phyloP scores from a whole-genome alignment of 2,888 invertebrate species.

The Leucoma salicis region DNA sequence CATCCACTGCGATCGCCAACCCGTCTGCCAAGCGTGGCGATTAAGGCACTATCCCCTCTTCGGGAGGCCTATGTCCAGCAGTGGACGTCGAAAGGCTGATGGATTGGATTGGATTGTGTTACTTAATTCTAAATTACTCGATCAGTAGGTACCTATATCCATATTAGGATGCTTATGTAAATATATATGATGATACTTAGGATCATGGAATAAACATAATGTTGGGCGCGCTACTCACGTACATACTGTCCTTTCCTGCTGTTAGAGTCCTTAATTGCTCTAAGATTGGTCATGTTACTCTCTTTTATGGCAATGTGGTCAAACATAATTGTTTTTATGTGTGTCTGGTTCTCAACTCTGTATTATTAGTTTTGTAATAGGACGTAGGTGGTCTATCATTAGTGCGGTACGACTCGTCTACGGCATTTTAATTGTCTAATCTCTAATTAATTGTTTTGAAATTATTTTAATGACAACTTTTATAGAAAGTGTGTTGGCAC shows the following conservation, averaged over 20 bases:
- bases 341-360: conserved; percentile 66
- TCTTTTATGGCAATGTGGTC: conserved; percentile 79
- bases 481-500: conserved; percentile 34
- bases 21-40: too few species aligned
- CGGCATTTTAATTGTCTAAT: conserved; percentile 60
- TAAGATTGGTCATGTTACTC: conserved; percentile 73
- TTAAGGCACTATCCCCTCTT: too few species aligned
- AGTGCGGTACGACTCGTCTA: conserved; percentile 52
- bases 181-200: conserved; percentile 30
- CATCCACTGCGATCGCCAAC: too few species aligned
- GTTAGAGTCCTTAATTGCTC: conserved; percentile 78
- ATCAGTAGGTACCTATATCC: conserved; percentile 17
- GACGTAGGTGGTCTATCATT: conserved; percentile 70
- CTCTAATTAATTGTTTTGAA: conserved; percentile 45
- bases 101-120: too few species aligned
- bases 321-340: conserved; percentile 79
- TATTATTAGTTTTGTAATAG: conserved; percentile 64
- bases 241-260: conserved; percentile 67
- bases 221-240: conserved; percentile 47
- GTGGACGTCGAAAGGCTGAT: too few species aligned
- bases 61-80: too few species aligned
- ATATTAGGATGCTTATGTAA: conserved; percentile 30
- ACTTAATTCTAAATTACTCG: conserved; percentile 18
- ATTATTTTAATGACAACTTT: conserved; percentile 29
- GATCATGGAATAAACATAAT: conserved; percentile 46